Conservation (phyloP, 2,888 invertebrate genomes). For the Synergus umbraculus region DNA sequence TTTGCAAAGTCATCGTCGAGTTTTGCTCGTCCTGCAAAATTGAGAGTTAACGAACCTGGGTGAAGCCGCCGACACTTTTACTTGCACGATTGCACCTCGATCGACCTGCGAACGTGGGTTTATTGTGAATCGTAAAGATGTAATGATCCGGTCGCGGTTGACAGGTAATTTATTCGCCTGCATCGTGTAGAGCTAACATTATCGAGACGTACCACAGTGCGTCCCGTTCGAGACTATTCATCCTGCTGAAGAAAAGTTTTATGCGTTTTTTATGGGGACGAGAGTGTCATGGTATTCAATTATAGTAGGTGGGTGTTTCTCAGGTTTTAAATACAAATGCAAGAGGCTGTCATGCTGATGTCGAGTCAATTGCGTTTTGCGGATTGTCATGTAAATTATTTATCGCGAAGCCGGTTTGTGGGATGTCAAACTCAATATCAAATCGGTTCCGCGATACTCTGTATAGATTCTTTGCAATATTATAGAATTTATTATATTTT, state of each 20-base stretch:
- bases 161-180: slow-evolving; percentile 69
- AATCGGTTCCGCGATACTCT: too few relatives aligned
- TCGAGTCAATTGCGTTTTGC: slow-evolving; percentile 1
- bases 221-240: slow-evolving; percentile 32
- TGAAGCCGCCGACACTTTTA: slow-evolving; percentile 61
- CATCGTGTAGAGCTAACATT: slow-evolving; percentile 50
- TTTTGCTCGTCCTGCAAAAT: slow-evolving; percentile 63
- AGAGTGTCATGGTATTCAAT: background rate
- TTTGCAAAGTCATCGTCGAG: slow-evolving; percentile 10
- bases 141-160: slow-evolving; percentile 60
- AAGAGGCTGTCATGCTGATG: background rate
- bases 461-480: too few relatives aligned
- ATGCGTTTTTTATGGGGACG: background rate
- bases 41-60: slow-evolving; percentile 73
- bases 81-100: slow-evolving; percentile 17
- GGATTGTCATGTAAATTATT: background rate
- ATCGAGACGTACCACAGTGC: slow-evolving; percentile 28
- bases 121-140: slow-evolving; percentile 50
- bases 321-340: background rate
- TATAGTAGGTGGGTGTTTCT: background rate
- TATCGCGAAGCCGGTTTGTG: background rate
- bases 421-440: background rate
- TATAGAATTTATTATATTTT: too few relatives aligned
- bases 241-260: background rate
- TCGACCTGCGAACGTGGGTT: slow-evolving; percentile 47